Evolutionary conservation across 2,113 vertebrate species (phyloP).

Genomic region (Rhegmatorhina hoffmannsi): DNA sequence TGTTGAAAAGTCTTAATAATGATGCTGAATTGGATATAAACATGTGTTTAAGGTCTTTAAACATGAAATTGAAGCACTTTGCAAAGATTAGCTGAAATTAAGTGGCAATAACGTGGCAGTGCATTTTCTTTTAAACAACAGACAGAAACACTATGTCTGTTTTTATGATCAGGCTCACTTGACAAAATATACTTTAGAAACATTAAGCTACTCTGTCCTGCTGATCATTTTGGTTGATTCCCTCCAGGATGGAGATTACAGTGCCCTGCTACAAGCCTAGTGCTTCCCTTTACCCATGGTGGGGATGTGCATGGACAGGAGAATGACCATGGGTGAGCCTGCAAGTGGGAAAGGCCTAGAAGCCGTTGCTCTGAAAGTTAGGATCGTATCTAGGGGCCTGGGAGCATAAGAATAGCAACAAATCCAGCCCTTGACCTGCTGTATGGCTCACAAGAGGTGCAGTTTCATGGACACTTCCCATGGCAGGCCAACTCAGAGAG

Average conservation of each 20-base stretch:
- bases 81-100: slow-evolving; percentile 20
- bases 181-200: background rate
- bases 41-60: slow-evolving; percentile 35
- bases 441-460: background rate
- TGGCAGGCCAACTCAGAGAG: rapidly evolving
- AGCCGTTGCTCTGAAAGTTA: background rate
- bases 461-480: background rate
- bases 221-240: background rate
- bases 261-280: background rate
- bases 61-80: slow-evolving; percentile 12
- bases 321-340: background rate
- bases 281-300: rapidly evolving
- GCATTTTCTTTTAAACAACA: background rate
- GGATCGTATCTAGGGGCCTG: rapidly evolving
- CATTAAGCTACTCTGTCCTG: background rate
- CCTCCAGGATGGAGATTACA: background rate
- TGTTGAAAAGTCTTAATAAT: slow-evolving; percentile 63
- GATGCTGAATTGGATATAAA: slow-evolving; percentile 46
- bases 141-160: background rate
- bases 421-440: background rate
- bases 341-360: background rate
- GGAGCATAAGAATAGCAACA: background rate
- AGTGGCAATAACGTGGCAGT: background rate
- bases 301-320: too few species aligned
- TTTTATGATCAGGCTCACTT: background rate